Evolutionary conservation across 92 coral and sea anemone species (phyloP), one percentile per base, ranked within the genome.

Genomic region (Palythoa heliodiscus): DNA sequence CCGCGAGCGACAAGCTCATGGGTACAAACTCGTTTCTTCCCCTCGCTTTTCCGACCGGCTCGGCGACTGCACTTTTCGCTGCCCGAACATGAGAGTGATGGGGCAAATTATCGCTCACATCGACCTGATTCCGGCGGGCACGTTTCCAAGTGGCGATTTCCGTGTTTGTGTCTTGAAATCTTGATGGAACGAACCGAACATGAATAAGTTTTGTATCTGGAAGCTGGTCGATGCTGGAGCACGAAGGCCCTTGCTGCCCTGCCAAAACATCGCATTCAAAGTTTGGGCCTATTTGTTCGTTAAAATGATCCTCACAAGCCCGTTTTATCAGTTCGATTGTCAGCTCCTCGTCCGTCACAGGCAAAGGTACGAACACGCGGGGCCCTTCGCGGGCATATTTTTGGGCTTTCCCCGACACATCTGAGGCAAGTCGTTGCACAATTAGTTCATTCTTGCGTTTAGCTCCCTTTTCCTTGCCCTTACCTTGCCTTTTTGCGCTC

Each of bases 1-100:
- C 88, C 9, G 91, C 80, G 8, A 89, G 72, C 11, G 91, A 92
- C 53, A 92, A 64, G 52, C 95, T 90, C 66, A 80, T 79, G 2
- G 90, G 90, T 23, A 75, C 83, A 37, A 86, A 86, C 78, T 90
- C 82, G 73, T 89, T 76, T 60, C 87, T 77, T 57, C 85, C 53
- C 67, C 73, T 81, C 73, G 87, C 76, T n/a, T 78, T 23, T 20
- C 52, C n/a, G 43, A 69, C 58, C 19, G 58, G 39, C 73, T 72
- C 25, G 60, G 77, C 55, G 54, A 52, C 19, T 84, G 72, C 73
- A 55, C 76, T 29, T 69, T 69, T 69, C 39, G 73, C 73, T 69
- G 73, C 43, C 29, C 29, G 13, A 69, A 25, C 29, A 69, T n/a
- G 47, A 69, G 73, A 69, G 73, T 69, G 76, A 20, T 37, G 58